These are phyloP conservation scores for Macrophya alboannulata DNA, from an alignment of 2,888 invertebrate species.

Conservation along the genomic window DNA sequence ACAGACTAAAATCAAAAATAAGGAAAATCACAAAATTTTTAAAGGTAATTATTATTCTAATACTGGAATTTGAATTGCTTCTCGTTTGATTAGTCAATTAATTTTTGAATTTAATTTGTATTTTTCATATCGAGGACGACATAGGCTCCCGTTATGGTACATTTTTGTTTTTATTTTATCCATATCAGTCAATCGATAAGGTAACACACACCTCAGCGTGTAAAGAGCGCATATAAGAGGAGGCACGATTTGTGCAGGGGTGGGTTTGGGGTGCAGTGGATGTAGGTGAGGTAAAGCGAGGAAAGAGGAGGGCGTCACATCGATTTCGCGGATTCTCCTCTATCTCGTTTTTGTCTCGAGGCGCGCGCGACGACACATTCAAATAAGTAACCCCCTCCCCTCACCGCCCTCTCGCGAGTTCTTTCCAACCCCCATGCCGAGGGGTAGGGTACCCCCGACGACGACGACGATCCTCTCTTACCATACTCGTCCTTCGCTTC, in stretches of 20 bases:
- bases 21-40: background rate
- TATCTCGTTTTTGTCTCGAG: slow-evolving; percentile 74
- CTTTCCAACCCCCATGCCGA: slow-evolving; percentile 50
- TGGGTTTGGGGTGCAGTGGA: slow-evolving; percentile 47
- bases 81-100: background rate
- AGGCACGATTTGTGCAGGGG: slow-evolving; percentile 17
- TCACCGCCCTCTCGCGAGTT: slow-evolving; percentile 52
- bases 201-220: slow-evolving; percentile 12
- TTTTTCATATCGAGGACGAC: no score
- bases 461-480: background rate
- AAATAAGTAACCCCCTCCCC: slow-evolving; percentile 76
- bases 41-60: background rate
- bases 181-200: slow-evolving; percentile 5
- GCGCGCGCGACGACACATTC: slow-evolving; percentile 77
- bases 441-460: slow-evolving; percentile 1
- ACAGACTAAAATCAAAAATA: background rate
- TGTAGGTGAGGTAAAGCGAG: slow-evolving; percentile 51
- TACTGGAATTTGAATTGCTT: no score
- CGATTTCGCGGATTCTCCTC: slow-evolving; percentile 73
- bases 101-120: no score
- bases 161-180: background rate
- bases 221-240: slow-evolving; percentile 25
- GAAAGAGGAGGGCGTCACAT: slow-evolving; percentile 67
- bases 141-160: no score
- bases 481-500: slow-evolving; percentile 59